Conservation (phyloP, 2,797 vertebrate genomes). For the Oreochromis mossambicus region DNA sequence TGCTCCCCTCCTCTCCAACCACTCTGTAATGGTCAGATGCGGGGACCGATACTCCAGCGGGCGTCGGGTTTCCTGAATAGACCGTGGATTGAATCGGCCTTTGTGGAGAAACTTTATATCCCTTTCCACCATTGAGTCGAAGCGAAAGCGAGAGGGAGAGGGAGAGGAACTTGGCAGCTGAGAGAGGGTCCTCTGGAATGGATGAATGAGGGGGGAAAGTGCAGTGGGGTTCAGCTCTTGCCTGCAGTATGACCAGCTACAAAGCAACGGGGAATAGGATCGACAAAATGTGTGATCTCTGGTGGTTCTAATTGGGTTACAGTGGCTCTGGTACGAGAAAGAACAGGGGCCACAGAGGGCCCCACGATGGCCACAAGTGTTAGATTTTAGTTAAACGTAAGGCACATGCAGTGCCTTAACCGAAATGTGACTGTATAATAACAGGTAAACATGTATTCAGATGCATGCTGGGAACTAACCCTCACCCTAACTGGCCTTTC, state of each 20-base stretch:
- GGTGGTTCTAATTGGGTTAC: slow-evolving; percentile 55
- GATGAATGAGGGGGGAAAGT: slow-evolving; percentile 61
- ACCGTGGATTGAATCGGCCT: slow-evolving; percentile 84
- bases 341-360: not conserved
- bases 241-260: slow-evolving; percentile 35
- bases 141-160: slow-evolving; percentile 26
- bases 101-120: slow-evolving; percentile 94
- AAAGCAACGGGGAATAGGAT: slow-evolving; percentile 67
- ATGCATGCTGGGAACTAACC: not conserved
- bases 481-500: not conserved
- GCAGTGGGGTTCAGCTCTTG: slow-evolving; percentile 49
- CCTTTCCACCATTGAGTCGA: slow-evolving; percentile 75
- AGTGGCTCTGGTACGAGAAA: slow-evolving; percentile 43
- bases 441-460: not conserved
- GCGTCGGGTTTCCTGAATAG: slow-evolving; percentile 84
- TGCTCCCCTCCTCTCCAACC: slow-evolving; percentile 49
- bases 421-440: not conserved
- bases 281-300: slow-evolving; percentile 42
- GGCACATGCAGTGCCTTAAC: not conserved
- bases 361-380: not conserved
- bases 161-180: slow-evolving; percentile 65
- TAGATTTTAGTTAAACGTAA: not conserved
- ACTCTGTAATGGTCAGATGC: slow-evolving; percentile 69
- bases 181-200: slow-evolving; percentile 58
- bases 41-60: slow-evolving; percentile 77